phyloP scores from a whole-genome alignment of 2,797 vertebrate genomes.

The Catharus ustulatus region DNA sequence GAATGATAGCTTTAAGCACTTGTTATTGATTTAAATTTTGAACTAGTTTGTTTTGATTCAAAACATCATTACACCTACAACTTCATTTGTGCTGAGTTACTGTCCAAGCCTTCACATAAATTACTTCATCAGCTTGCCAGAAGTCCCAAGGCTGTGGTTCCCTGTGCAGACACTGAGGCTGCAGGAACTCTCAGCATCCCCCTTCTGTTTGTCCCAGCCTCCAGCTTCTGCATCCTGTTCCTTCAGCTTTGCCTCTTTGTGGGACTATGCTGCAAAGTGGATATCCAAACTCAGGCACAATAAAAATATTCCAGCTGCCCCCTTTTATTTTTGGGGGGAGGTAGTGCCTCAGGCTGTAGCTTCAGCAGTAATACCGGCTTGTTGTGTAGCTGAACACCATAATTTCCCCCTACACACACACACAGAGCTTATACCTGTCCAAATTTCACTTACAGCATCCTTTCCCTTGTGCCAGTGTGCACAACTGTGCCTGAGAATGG shows the following conservation, averaged over 20 bases:
- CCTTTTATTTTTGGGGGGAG: not conserved
- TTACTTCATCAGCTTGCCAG: not conserved
- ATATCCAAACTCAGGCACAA: not conserved
- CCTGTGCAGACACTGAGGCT: not conserved
- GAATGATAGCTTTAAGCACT: conserved; percentile 33
- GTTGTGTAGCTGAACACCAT: not conserved
- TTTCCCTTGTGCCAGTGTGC: not conserved
- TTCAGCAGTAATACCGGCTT: not conserved
- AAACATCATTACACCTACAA: conserved; percentile 55
- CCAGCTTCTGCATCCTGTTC: not conserved
- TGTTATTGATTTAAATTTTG: conserved; percentile 54
- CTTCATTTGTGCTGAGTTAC: conserved; percentile 51
- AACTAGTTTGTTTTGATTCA: conserved; percentile 62
- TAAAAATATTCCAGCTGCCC: not conserved
- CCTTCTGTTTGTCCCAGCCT: not conserved
- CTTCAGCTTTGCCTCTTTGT: not conserved
- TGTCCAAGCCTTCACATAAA: conserved; percentile 16
- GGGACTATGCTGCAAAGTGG: not conserved
- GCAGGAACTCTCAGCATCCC: not conserved
- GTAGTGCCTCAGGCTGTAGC: not conserved
- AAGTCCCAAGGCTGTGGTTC: not conserved
- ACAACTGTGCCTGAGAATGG: not conserved
- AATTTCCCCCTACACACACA: not conserved
- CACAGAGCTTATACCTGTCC: not conserved
- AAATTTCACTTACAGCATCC: not conserved